A percentile compares a stretch with the other conserved stretches of the same genome.
Evolutionary conservation across 2,797 vertebrate genomes (phyloP).

Genomic region (Percopsis omiscomaycus): DNA sequence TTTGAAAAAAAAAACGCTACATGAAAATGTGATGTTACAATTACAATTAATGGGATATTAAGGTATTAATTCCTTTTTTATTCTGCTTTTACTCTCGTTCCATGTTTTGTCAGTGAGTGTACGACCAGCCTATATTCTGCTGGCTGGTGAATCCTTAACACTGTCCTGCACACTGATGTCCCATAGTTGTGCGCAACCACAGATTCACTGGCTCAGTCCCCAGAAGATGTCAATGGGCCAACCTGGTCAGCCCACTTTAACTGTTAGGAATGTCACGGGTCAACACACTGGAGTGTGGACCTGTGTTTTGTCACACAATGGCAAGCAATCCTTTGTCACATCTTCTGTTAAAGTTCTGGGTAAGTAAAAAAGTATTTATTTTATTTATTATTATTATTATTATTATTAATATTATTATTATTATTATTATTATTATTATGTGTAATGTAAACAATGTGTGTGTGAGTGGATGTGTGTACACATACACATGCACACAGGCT

Average conservation of each 20-base stretch:
- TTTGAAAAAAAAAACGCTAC: background rate
- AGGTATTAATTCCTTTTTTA: background rate
- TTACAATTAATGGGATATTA: background rate
- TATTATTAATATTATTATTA: too few relatives aligned
- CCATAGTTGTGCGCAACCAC: accelerated
- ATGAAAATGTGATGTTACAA: background rate
- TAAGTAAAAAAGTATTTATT: constrained; percentile 41
- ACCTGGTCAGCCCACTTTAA: accelerated
- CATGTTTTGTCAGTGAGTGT: constrained; percentile 36
- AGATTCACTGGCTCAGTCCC: constrained; percentile 49
- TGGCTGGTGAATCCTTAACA: constrained; percentile 1
- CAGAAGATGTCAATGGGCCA: accelerated
- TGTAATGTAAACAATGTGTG: background rate
- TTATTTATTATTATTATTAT: background rate
- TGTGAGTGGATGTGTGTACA: background rate
- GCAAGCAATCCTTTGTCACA: accelerated
- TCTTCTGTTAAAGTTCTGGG: constrained; percentile 59
- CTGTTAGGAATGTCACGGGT: accelerated
- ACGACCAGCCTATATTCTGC: background rate
- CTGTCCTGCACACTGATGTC: constrained; percentile 27
- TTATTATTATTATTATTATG: too few relatives aligned
- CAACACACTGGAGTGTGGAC: constrained; percentile 59
- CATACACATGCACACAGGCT: background rate
- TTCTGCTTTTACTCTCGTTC: constrained; percentile 8
- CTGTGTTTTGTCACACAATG: constrained; percentile 25